phyloP scores from a whole-genome alignment of 2,888 invertebrate genomes.

The Dione juno region DNA sequence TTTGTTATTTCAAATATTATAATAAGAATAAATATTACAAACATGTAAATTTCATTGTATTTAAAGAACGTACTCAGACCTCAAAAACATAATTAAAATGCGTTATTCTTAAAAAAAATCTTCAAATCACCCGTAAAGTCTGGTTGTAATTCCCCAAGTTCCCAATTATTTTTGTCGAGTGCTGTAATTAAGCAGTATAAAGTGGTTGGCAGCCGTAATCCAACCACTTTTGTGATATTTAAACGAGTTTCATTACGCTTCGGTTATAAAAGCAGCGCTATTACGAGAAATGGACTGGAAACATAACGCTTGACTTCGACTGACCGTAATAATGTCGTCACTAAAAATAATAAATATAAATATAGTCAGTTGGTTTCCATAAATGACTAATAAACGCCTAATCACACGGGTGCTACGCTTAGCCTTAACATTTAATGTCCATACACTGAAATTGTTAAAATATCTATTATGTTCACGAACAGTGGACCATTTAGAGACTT shows the following conservation, averaged over 20 bases:
- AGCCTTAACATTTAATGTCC: no score
- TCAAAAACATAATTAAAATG: conserved; percentile 32
- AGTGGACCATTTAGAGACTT: no score
- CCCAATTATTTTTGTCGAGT: conserved; percentile 80
- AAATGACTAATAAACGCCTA: conserved; percentile 27
- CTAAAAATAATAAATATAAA: conserved; percentile 51
- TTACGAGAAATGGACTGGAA: conserved; percentile 80
- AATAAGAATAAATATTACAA: neutral
- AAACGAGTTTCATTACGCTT: conserved; percentile 81
- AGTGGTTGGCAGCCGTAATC: conserved; percentile 76
- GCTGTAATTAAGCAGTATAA: conserved; percentile 81
- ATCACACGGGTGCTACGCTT: neutral
- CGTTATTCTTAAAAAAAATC: conserved; percentile 42
- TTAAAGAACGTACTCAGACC: neutral
- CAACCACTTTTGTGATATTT: conserved; percentile 81
- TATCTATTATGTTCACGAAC: no score
- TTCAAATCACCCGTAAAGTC: conserved; percentile 67
- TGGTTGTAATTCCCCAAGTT: conserved; percentile 74
- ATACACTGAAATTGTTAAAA: no score
- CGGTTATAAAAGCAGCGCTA: conserved; percentile 77
- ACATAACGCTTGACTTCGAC: conserved; percentile 75
- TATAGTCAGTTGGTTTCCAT: conserved; percentile 53
- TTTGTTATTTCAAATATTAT: neutral
- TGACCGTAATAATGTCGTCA: conserved; percentile 72
- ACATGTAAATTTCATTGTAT: neutral